Evolutionary conservation across 2,113 vertebrate species (phyloP).

Genomic region (Neogale vison): DNA sequence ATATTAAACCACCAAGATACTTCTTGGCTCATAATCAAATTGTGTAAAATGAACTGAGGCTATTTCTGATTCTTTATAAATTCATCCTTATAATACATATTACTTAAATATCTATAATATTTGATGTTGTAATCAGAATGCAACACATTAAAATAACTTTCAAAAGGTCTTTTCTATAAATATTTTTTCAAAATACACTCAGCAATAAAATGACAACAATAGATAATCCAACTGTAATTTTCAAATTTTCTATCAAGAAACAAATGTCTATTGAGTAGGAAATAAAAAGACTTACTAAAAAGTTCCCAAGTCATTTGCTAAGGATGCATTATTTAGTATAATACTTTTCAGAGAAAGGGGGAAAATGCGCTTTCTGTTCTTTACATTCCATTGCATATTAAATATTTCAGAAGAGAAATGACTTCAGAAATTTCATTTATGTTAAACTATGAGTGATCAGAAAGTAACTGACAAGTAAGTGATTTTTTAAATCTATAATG

Average conservation of each 20-base stretch:
- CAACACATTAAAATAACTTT: background rate
- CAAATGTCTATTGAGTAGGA: background rate
- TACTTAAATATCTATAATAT: background rate
- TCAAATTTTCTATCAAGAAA: background rate
- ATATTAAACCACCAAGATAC: background rate
- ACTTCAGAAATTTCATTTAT: slow-evolving; percentile 11
- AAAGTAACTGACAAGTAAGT: background rate
- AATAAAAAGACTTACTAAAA: slow-evolving; percentile 20
- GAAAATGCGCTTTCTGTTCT: background rate
- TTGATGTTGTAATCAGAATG: background rate
- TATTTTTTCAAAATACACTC: background rate
- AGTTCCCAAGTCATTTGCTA: background rate
- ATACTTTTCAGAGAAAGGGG: background rate
- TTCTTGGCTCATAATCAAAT: background rate
- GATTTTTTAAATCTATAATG: background rate
- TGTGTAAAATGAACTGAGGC: background rate
- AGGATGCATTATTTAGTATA: background rate
- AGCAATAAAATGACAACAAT: background rate
- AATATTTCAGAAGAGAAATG: background rate
- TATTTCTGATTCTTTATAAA: background rate
- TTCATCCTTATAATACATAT: background rate
- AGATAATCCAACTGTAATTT: background rate
- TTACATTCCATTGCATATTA: background rate
- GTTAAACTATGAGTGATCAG: background rate
- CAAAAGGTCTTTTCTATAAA: background rate